Percentiles rank a stretch among this genome's conserved stretches.
These are phyloP conservation scores for Dinothrombium tinctorium DNA, from an alignment of 1,140 invertebrate genomes.

Conservation along the genomic window DNA sequence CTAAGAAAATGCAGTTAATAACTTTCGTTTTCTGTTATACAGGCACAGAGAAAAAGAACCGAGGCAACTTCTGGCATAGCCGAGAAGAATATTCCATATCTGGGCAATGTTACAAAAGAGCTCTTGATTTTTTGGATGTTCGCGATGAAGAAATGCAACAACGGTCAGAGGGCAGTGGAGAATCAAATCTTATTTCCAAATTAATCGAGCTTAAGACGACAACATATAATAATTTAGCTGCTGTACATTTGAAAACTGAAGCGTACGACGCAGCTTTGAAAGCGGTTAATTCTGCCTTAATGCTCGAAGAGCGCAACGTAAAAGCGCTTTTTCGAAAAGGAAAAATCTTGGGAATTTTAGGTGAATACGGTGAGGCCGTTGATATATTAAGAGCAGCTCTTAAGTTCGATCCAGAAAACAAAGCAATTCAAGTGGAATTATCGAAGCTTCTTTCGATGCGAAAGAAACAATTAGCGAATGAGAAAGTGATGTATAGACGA, in stretches of 20 bases:
- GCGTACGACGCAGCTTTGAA: slow-evolving; percentile 52
- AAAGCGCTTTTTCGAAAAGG: slow-evolving; percentile 73
- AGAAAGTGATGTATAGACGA: slow-evolving; percentile 12
- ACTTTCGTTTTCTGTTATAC: too few relatives aligned
- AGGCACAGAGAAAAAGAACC: slow-evolving; percentile 47
- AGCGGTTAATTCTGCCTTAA: slow-evolving; percentile 51
- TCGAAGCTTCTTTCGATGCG: slow-evolving; percentile 5
- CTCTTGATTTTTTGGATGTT: slow-evolving; percentile 52
- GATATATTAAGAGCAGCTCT: slow-evolving; percentile 29
- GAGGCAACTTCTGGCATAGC: slow-evolving; percentile 67
- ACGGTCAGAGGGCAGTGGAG: background rate
- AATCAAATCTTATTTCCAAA: slow-evolving; percentile 16
- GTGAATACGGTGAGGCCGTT: slow-evolving; percentile 34
- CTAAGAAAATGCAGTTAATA: too few relatives aligned
- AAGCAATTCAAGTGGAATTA: slow-evolving; percentile 15
- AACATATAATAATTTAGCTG: slow-evolving; percentile 68
- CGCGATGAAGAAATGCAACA: slow-evolving; percentile 22
- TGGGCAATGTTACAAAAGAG: slow-evolving; percentile 56
- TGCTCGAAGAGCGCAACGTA: slow-evolving; percentile 56
- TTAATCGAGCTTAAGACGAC: slow-evolving; percentile 50
- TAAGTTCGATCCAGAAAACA: slow-evolving; percentile 20
- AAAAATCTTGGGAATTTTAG: slow-evolving; percentile 38
- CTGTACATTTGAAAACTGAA: slow-evolving; percentile 56
- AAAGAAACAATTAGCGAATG: slow-evolving; percentile 19
- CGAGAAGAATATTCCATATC: slow-evolving; percentile 47